Evolutionary conservation across 37 sponge, comb jelly and placozoan genomes (phyloP).

Genomic region (Diacarnus erythraeanus): DNA sequence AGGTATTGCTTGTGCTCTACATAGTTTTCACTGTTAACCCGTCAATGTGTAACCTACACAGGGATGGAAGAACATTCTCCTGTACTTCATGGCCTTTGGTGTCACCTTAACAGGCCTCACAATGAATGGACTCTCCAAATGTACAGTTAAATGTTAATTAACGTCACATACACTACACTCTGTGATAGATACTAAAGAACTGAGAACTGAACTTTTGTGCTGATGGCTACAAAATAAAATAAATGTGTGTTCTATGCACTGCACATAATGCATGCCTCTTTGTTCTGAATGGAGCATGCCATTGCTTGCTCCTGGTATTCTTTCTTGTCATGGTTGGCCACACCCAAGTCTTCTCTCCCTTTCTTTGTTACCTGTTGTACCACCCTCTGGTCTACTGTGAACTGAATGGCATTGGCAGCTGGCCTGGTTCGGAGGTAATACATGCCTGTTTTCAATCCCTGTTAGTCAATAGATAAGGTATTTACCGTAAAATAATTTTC

Average conservation of each 20-base stretch:
- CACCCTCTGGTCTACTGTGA: constrained; percentile 93
- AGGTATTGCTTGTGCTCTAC: constrained; percentile 24
- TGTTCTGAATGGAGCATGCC: constrained; percentile 86
- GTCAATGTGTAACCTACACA: neutral
- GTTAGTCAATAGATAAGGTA: neutral
- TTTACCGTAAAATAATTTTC: neutral
- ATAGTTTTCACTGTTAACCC: neutral
- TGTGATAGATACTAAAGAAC: no score
- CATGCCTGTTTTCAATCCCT: constrained; percentile 99
- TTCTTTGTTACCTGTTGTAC: constrained; percentile 53
- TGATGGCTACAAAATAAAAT: neutral
- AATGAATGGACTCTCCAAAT: constrained; percentile 64
- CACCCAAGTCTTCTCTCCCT: neutral
- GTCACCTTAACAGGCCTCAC: constrained; percentile 46
- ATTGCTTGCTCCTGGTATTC: constrained; percentile 52
- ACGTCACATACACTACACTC: no score
- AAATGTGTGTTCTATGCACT: constrained; percentile 68
- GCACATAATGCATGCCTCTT: constrained; percentile 93
- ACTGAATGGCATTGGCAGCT: constrained; percentile 98
- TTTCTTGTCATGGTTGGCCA: neutral
- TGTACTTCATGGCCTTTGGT: constrained; percentile 48
- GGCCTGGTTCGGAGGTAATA: constrained; percentile 94
- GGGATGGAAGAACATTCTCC: constrained; percentile 62
- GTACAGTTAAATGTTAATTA: constrained; percentile 30
- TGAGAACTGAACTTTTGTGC: no score